Evolutionary conservation across 2,888 invertebrate species (phyloP).

Genomic region (Agrochola litura): DNA sequence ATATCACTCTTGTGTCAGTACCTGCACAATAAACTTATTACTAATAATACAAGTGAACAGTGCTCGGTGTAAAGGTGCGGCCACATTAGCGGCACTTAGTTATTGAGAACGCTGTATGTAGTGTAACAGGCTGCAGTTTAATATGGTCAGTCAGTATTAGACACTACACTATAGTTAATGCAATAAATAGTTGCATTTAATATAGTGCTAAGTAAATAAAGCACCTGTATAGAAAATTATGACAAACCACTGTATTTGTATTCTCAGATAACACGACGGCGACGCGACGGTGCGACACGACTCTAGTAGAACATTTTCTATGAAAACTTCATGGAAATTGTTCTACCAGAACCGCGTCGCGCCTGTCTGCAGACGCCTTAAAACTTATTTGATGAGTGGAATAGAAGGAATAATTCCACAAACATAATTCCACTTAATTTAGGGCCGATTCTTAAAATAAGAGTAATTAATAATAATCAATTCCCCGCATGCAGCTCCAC

Average conservation of each 20-base stretch:
- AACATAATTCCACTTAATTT: background rate
- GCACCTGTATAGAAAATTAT: background rate
- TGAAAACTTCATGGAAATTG: too few relatives aligned
- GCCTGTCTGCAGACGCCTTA: background rate
- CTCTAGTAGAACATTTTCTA: too few relatives aligned
- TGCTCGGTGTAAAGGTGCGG: background rate
- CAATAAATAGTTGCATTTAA: background rate
- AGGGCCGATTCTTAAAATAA: background rate
- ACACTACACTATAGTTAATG: too few relatives aligned
- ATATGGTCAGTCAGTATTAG: background rate
- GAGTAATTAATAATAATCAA: too few relatives aligned
- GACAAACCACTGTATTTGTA: background rate
- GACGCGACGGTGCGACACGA: too few relatives aligned
- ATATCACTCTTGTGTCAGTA: background rate
- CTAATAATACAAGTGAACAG: background rate
- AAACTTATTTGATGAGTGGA: background rate
- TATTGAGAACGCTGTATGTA: too few relatives aligned
- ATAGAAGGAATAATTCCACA: background rate
- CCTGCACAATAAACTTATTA: background rate
- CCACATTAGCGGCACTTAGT: background rate
- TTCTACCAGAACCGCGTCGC: too few relatives aligned
- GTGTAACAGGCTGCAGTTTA: background rate
- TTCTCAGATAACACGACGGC: background rate
- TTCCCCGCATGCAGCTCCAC: background rate
- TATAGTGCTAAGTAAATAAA: background rate